Base-by-base conservation (phyloP, 2,797 vertebrate species). In the Etheostoma nigrum region DNA sequence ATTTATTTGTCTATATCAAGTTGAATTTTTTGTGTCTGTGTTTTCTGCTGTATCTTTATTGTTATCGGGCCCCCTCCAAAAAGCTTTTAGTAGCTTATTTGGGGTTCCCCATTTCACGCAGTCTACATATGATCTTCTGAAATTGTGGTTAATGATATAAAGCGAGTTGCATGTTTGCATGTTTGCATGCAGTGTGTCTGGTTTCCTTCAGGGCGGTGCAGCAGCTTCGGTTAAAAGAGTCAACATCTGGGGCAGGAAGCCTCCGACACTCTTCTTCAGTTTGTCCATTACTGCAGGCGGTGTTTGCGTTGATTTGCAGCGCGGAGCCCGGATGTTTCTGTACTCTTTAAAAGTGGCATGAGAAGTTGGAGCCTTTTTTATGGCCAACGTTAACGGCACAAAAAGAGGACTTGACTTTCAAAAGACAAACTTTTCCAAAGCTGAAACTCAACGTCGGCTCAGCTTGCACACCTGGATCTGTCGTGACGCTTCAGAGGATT, bases 391-490 rank as follows among this genome's bases (percentile, higher is more conserved):
- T 11, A 45, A 78, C 74, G 59, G 40, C 30, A 25, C 68, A 54
- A 68, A n/a, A 52, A 13, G 36, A 59, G 30, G 45, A 61, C 44
- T 51, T 48, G 0, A 2, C 47, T 65, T 78, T 57, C 21, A 60
- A n/a, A 72, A 45, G 48, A 66, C 42, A 54, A 45, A 57, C 51
- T 75, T 83, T 55, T 75, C 62, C 9, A 58, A 81, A 59, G 82
- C 84, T 74, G 82, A 76, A 74, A 81, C 78, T 54, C 88, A 81
- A 91, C 23, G 5, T 42, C 52, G 40, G 44, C 47, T 55, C 5
- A 48, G 23, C 40, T 30, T 2, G 11, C 45, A 42, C 52, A 14
- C 12, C 59, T n/a, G 65, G 61, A 58, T 18, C 8, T 25, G 48
- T 30, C 40, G 42, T 52, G 42, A 45, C 23, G 44, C 1, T 59